phyloP scores from a whole-genome alignment of 1,140 invertebrate species.

The Ephestia elutella region DNA sequence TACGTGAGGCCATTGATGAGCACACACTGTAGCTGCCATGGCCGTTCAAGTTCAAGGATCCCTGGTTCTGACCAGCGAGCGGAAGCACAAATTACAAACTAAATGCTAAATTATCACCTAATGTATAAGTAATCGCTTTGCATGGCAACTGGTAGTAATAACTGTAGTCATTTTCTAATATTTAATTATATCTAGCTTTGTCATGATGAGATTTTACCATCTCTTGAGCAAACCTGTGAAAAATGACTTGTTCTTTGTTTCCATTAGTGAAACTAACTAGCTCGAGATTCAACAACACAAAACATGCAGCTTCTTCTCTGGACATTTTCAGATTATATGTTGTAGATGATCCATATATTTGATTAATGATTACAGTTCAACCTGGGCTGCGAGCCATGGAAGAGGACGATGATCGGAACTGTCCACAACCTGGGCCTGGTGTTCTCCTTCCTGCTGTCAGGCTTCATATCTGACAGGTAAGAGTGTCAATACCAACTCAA shows the following conservation, averaged over 20 bases:
- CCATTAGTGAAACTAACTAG: too few relatives aligned
- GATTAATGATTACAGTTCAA: constrained; percentile 62
- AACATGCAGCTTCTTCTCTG: too few relatives aligned
- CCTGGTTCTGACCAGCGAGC: neutral
- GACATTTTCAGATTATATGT: too few relatives aligned
- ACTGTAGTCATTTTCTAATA: neutral
- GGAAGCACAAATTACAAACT: neutral
- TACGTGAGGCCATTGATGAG: too few relatives aligned
- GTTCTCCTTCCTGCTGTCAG: constrained; percentile 78
- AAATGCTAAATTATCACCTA: neutral
- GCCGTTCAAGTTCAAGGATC: neutral
- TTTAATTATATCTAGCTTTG: neutral
- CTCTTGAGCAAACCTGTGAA: too few relatives aligned
- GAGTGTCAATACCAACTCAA: too few relatives aligned
- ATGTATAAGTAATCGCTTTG: constrained; percentile 1
- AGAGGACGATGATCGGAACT: constrained; percentile 80
- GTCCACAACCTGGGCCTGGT: constrained; percentile 82
- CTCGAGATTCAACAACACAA: too few relatives aligned
- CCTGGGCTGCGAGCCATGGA: constrained; percentile 77
- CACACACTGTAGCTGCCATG: neutral
- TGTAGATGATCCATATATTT: too few relatives aligned
- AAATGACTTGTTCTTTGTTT: too few relatives aligned
- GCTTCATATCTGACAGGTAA: constrained; percentile 78
- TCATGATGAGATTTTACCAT: too few relatives aligned
- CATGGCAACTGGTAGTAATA: neutral